Evolutionary conservation across 2,797 vertebrate genomes (phyloP).

Genomic region (Neoniphon sammara): DNA sequence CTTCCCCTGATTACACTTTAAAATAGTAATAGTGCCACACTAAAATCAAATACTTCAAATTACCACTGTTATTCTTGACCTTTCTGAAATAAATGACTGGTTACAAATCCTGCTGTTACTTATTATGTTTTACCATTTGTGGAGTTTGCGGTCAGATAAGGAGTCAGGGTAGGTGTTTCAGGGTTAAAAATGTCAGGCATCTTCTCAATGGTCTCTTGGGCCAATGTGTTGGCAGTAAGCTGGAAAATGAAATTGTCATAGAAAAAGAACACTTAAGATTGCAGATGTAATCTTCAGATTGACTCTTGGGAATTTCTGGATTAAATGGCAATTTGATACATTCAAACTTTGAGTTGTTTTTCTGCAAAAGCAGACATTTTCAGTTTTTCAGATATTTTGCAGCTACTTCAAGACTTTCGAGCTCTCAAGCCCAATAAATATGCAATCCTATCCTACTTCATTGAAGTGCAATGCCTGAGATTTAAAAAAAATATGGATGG

Average conservation of each 20-base stretch:
- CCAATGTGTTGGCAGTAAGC: conserved; percentile 78
- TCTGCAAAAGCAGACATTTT: conserved; percentile 4
- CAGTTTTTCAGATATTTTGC: not conserved
- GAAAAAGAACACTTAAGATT: conserved; percentile 24
- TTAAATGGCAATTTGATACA: not conserved
- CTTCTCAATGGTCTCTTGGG: conserved; percentile 81
- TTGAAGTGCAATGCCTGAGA: not conserved
- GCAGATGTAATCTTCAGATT: conserved; percentile 19
- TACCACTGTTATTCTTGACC: not conserved
- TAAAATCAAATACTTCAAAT: conserved; percentile 4
- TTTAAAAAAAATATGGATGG: conserved; percentile 13
- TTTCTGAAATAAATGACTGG: not conserved
- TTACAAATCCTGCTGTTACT: not conserved
- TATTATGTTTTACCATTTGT: conserved; percentile 30
- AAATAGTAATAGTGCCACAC: not conserved
- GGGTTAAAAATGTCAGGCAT: conserved; percentile 58
- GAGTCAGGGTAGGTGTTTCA: conserved; percentile 68
- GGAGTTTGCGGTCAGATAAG: conserved; percentile 68
- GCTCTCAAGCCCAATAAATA: not conserved
- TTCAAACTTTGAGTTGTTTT: not conserved
- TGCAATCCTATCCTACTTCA: not conserved
- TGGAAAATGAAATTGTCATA: conserved; percentile 59
- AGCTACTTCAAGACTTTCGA: not conserved
- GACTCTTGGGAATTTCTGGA: conserved; percentile 6
- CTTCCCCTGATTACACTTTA: not conserved